Evolutionary conservation across 2,888 invertebrate species (phyloP), one percentile per base, ranked within the genome.

Genomic region (Xylocampa areola): DNA sequence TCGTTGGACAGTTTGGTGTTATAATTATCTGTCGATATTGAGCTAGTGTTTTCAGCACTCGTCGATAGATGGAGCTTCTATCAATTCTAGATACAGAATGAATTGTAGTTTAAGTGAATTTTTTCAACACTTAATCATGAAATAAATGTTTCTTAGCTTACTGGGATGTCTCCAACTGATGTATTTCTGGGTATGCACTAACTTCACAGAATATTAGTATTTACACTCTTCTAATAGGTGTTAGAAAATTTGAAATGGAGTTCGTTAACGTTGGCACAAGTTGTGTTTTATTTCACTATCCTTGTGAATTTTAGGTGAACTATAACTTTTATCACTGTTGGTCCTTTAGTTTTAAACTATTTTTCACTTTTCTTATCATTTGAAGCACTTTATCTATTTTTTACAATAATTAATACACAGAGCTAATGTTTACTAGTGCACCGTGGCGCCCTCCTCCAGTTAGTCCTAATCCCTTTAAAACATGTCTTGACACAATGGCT

Each of bases 361-460:
- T 29, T 11, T 29, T 11, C 11, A 29, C 29, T 29, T 29, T 29
- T 11, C 11, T 4, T 29, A 11, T 11, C 11, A 11, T 11, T 29
- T 4, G 29, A 29, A 29, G n/a, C 29, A 29, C 29, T 29, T 11
- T 29, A 11, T n/a, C 29, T 11, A 29, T 29, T 29, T 27, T 21
- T 27, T 27, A 27, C 4, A n/a, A 10, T n/a, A n/a, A 27, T n/a
- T n/a, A 6, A 6, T 27, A n/a, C 29, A 29, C 29, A 5, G 29
- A 29, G n/a, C 29, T n/a, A 2, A n/a, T 29, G 29, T 29, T 29
- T 29, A 29, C 29, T 29, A 11, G 29, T 11, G 29, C 29, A 29
- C 29, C 11, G 29, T 11, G 11, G 29, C 29, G 29, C 29, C 29
- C 29, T 29, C 29, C n/a, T n/a, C n/a, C n/a, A n/a, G n/a, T n/a